A percentile compares a stretch with the other conserved stretches of the same genome.
Evolutionary conservation across 2,797 vertebrate genomes (phyloP).

Genomic region (Poeciliopsis infans): DNA sequence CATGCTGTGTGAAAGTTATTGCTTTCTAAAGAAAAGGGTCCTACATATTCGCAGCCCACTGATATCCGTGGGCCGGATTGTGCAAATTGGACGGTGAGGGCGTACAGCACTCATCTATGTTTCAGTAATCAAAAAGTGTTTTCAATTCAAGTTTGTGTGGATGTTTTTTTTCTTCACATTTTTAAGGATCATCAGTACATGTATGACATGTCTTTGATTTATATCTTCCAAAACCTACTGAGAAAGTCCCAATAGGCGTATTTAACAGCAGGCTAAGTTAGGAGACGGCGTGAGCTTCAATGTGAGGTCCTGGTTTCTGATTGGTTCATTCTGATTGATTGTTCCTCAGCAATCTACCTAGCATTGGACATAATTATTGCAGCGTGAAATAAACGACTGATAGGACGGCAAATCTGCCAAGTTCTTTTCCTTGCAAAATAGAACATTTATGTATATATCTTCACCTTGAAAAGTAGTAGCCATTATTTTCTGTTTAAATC

Average conservation of each 20-base stretch:
- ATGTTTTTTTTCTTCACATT: conserved; percentile 3
- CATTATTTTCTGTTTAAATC: conserved; percentile 76
- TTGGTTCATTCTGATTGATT: conserved; percentile 74
- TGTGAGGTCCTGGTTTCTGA: conserved; percentile 70
- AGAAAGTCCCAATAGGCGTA: conserved; percentile 36
- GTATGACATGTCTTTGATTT: conserved; percentile 21
- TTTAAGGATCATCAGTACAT: conserved; percentile 9
- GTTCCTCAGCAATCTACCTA: conserved; percentile 79
- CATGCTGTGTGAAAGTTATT: conserved; percentile 76
- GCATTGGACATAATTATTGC: conserved; percentile 79
- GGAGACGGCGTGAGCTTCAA: conserved; percentile 38
- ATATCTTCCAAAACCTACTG: conserved; percentile 29
- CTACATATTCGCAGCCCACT: conserved; percentile 69
- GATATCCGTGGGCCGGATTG: conserved; percentile 68
- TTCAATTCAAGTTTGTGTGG: conserved; percentile 28
- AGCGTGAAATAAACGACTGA: conserved; percentile 77
- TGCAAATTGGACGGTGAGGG: conserved; percentile 70
- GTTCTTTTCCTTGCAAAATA: conserved; percentile 83
- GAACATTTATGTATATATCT: conserved; percentile 84
- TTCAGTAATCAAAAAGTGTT: conserved; percentile 29
- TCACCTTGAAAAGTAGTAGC: conserved; percentile 82
- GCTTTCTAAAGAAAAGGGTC: conserved; percentile 72
- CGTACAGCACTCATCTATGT: conserved; percentile 29
- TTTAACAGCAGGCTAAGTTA: conserved; percentile 28
- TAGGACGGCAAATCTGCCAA: conserved; percentile 74